Percentiles rank a stretch among this genome's conserved stretches.
Conservation (phyloP, 2,888 invertebrate species). For the Cybosia mesomella region DNA sequence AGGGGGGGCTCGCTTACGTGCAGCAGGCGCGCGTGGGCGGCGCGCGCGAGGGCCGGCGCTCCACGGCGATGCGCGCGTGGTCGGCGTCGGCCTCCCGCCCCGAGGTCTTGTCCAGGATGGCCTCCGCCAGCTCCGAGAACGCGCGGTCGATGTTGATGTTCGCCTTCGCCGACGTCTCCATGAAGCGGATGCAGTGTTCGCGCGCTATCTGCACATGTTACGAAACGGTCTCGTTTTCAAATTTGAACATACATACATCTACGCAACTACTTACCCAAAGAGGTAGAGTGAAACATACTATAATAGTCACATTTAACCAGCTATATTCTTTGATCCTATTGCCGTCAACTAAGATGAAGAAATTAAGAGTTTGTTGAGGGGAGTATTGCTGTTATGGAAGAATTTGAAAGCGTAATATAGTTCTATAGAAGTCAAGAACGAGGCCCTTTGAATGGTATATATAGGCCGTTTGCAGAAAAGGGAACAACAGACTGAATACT, state of each 20-base stretch:
- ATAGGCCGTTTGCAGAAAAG: too few relatives aligned
- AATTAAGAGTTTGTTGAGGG: background rate
- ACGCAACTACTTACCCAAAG: too few relatives aligned
- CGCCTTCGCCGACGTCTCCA: constrained; percentile 99
- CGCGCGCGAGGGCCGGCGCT: constrained; percentile 90
- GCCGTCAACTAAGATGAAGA: background rate
- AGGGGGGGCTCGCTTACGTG: constrained; percentile 58
- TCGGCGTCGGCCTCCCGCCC: constrained; percentile 92
- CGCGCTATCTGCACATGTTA: constrained; percentile 94
- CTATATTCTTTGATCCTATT: background rate
- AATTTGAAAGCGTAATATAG: too few relatives aligned
- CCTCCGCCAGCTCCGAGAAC: constrained; percentile 97
- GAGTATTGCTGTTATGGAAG: too few relatives aligned
- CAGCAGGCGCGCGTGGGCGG: constrained; percentile 87
- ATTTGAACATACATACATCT: background rate
- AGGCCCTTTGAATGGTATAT: too few relatives aligned
- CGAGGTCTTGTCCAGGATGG: constrained; percentile 96
- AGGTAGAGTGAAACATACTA: background rate
- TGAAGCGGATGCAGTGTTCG: constrained; percentile 98
- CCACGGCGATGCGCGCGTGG: constrained; percentile 87
- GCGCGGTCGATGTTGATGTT: constrained; percentile 98
- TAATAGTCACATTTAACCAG: background rate
- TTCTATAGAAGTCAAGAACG: background rate
- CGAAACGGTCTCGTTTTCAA: background rate
- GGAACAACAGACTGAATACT: too few relatives aligned